Percentiles rank a stretch among this genome's conserved stretches.
These are phyloP conservation scores for Neria commutata DNA, from an alignment of 2,888 invertebrate genomes.

Conservation along the genomic window DNA sequence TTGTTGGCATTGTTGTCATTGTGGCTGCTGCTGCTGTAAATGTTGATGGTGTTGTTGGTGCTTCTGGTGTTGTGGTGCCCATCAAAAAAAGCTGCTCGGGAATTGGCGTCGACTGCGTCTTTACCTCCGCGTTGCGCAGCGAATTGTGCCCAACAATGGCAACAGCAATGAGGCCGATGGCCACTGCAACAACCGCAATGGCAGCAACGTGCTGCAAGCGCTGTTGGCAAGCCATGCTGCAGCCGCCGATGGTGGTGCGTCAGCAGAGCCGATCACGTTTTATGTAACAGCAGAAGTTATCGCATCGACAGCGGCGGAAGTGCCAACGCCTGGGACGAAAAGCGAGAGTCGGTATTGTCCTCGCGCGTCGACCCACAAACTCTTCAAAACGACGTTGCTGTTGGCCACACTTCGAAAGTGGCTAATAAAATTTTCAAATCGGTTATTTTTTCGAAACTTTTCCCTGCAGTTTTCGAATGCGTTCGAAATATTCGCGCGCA, in stretches of 20 bases:
- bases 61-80: conserved; percentile 36
- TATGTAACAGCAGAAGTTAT: conserved; percentile 9
- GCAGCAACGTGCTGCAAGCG: conserved; percentile 34
- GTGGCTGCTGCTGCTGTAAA: conserved; percentile 6
- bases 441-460: neutral
- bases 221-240: conserved; percentile 42
- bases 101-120: conserved; percentile 13
- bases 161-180: conserved; percentile 45
- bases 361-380: conserved; percentile 28
- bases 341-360: conserved; percentile 32
- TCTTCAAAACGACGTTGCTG: conserved; percentile 30
- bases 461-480: no score
- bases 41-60: conserved; percentile 22
- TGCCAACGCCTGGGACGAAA: no score
- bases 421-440: conserved; percentile 8
- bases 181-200: conserved; percentile 34
- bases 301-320: conserved; percentile 3
- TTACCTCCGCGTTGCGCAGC: conserved; percentile 28
- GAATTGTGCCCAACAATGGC: conserved; percentile 43
- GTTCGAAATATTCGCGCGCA: neutral
- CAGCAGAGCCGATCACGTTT: neutral
- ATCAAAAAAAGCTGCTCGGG: conserved; percentile 36
- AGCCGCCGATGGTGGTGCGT: conserved; percentile 10
- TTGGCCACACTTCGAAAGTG: conserved; percentile 21
- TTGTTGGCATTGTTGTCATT: conserved; percentile 3